Conservation (phyloP, 2,888 invertebrate species). For the Syrista parreyssii region DNA sequence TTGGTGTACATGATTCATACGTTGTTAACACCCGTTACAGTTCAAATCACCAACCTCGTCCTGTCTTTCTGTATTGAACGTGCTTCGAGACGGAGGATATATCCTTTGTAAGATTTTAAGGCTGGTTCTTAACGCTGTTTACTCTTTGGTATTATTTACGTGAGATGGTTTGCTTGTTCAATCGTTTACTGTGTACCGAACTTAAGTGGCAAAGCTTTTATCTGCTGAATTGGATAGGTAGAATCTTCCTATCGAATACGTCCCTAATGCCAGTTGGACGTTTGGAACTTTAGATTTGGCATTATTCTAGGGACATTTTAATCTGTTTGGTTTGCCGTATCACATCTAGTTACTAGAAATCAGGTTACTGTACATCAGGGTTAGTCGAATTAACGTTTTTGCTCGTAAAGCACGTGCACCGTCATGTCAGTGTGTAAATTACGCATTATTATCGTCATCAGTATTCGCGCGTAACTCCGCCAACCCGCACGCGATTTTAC, state of each 20-base stretch:
- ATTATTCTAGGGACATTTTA: background rate
- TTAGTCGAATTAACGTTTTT: background rate
- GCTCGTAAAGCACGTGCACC: background rate
- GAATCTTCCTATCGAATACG: too few relatives aligned
- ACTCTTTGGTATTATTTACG: background rate
- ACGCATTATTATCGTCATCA: background rate
- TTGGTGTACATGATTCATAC: too few relatives aligned
- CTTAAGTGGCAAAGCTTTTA: background rate
- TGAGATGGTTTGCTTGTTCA: background rate
- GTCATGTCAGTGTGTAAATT: background rate
- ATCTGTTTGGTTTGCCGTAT: background rate
- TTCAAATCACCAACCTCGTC: background rate
- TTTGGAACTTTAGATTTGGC: background rate
- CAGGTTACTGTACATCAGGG: background rate
- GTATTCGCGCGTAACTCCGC: background rate
- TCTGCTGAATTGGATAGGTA: background rate
- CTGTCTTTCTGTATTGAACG: background rate
- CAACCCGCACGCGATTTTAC: background rate
- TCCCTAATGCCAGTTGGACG: background rate
- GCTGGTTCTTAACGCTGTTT: background rate
- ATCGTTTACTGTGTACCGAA: background rate
- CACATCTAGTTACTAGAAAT: background rate
- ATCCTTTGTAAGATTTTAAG: background rate
- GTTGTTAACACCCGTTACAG: too few relatives aligned
- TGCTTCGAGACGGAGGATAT: background rate